These are phyloP conservation scores for Aquatica leii DNA, from an alignment of 2,888 invertebrate genomes.

Conservation along the genomic window DNA sequence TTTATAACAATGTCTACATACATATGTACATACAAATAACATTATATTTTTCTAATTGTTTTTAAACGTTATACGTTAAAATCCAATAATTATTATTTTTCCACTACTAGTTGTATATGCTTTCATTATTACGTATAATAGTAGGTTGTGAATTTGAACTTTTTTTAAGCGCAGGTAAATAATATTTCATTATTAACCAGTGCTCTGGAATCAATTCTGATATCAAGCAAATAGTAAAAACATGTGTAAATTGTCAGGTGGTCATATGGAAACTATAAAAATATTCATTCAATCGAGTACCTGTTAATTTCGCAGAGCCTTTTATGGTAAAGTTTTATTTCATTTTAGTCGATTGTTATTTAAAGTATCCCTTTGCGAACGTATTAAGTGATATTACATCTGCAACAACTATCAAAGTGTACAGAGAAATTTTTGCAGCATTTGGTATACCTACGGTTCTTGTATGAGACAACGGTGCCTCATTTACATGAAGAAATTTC, in stretches of 20 bases:
- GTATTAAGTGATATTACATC: background rate
- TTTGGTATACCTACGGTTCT: background rate
- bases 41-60: too few species aligned
- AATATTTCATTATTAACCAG: too few species aligned
- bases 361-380: background rate
- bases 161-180: too few species aligned
- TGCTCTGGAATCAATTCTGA: background rate
- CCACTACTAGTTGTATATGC: too few species aligned
- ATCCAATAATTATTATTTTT: too few species aligned
- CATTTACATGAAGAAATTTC: background rate
- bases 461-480: background rate
- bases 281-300: background rate
- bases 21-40: too few species aligned
- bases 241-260: too few species aligned
- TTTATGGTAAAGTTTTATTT: background rate
- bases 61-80: too few species aligned
- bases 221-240: background rate
- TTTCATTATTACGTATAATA: too few species aligned
- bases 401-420: too few species aligned
- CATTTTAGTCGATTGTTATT: background rate
- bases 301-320: slow-evolving; percentile 3
- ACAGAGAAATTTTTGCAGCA: background rate
- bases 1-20: too few species aligned
- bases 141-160: too few species aligned
- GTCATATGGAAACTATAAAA: background rate